Percentiles rank a stretch among this genome's conserved stretches.
Conservation (phyloP, 2,797 vertebrate species). For the Scyliorhinus canicula region DNA sequence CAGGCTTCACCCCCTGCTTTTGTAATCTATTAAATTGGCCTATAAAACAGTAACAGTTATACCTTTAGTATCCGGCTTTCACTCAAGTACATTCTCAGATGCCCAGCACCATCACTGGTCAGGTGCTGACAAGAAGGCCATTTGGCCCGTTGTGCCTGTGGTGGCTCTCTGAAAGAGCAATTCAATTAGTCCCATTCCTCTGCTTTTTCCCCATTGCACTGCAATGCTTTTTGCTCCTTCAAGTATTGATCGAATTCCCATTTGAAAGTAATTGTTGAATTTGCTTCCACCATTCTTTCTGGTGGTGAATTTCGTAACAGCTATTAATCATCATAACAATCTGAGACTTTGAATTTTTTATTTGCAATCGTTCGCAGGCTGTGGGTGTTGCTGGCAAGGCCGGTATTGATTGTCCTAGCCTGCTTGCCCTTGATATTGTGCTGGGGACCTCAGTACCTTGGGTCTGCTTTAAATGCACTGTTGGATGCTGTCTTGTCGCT, state of each 20-base stretch:
- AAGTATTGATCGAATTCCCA: background rate
- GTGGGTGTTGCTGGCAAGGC: background rate
- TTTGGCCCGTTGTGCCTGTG: background rate
- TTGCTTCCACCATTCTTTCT: background rate
- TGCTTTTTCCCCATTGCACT: background rate
- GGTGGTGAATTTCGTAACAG: background rate
- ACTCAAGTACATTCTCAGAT: background rate
- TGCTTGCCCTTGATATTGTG: background rate
- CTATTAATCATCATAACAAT: background rate
- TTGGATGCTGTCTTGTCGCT: background rate
- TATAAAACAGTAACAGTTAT: background rate
- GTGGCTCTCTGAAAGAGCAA: background rate
- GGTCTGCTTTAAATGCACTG: background rate
- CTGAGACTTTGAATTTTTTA: background rate
- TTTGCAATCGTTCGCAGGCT: background rate
- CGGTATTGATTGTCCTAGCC: slow-evolving; percentile 14
- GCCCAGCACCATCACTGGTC: background rate
- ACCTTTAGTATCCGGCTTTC: background rate
- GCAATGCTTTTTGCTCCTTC: background rate
- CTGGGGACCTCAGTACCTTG: background rate
- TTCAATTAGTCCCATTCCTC: background rate
- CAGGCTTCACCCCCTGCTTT: background rate
- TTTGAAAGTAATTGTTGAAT: background rate
- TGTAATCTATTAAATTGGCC: no score
- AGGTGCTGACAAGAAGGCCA: background rate